Conservation (phyloP, 2,113 vertebrate species). For the Mugil cephalus region DNA sequence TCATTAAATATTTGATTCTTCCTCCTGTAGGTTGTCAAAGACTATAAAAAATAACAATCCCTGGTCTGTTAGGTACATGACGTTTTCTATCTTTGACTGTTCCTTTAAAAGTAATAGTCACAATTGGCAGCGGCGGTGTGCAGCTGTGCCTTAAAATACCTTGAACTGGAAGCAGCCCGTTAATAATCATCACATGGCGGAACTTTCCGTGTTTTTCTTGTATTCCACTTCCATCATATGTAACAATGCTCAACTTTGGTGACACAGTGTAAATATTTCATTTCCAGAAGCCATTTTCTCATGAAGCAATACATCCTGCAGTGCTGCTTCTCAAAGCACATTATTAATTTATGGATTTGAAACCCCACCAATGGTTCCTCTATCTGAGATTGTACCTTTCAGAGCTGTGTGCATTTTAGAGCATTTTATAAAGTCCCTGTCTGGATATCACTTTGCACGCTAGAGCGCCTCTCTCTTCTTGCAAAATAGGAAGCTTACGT, state of each 20-base stretch:
- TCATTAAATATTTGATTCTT: slow-evolving; percentile 49
- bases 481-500: slow-evolving; percentile 45
- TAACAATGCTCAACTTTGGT: slow-evolving; percentile 65
- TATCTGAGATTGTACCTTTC: slow-evolving; percentile 78
- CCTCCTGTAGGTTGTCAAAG: slow-evolving; percentile 41
- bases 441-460: slow-evolving; percentile 70
- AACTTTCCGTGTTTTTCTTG: slow-evolving; percentile 30
- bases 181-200: slow-evolving; percentile 24
- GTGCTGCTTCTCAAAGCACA: slow-evolving; percentile 78
- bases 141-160: slow-evolving; percentile 9
- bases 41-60: slow-evolving; percentile 32
- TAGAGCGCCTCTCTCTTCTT: slow-evolving; percentile 55
- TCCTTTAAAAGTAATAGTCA: slow-evolving; percentile 30
- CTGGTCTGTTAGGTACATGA: slow-evolving; percentile 27
- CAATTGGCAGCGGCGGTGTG: slow-evolving; percentile 10
- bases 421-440: slow-evolving; percentile 66
- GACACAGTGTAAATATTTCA: slow-evolving; percentile 85
- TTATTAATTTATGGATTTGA: slow-evolving; percentile 84
- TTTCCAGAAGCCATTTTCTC: slow-evolving; percentile 72
- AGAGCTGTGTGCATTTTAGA: slow-evolving; percentile 68
- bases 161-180: slow-evolving; percentile 26
- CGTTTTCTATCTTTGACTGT: slow-evolving; percentile 30
- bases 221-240: slow-evolving; percentile 54
- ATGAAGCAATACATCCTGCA: slow-evolving; percentile 71
- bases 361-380: slow-evolving; percentile 75